Evolutionary conservation across 2,888 invertebrate species (phyloP).

Genomic region (Cataglyphis rosenhaueri): DNA sequence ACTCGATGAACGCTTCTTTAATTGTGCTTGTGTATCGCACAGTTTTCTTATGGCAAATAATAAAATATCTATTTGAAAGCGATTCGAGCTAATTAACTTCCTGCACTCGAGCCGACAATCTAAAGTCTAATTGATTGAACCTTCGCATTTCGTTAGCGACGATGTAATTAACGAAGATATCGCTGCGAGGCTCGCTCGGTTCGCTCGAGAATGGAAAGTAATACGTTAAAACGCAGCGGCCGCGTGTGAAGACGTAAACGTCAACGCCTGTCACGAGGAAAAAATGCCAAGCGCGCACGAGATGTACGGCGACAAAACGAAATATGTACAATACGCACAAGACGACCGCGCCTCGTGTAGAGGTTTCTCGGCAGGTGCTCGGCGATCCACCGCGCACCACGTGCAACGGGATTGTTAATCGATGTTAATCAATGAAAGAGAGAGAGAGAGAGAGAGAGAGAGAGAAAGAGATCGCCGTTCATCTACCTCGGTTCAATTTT

Average conservation of each 20-base stretch:
- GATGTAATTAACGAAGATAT: slow-evolving; percentile 13
- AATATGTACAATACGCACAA: slow-evolving; percentile 43
- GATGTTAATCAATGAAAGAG: slow-evolving; percentile 30
- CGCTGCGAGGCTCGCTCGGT: background rate
- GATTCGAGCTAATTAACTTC: background rate
- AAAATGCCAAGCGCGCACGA: slow-evolving; percentile 35
- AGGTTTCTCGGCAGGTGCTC: slow-evolving; percentile 59
- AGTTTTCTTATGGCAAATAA: background rate
- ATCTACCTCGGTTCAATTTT: slow-evolving; percentile 65
- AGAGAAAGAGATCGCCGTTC: slow-evolving; percentile 55
- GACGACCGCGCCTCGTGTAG: background rate
- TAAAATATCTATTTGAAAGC: background rate
- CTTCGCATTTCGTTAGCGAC: background rate
- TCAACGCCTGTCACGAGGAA: slow-evolving; percentile 48
- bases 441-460: background rate
- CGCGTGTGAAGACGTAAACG: slow-evolving; percentile 47
- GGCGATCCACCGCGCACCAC: slow-evolving; percentile 9
- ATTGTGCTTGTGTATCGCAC: background rate
- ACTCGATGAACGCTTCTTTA: background rate
- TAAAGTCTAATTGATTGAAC: no score
- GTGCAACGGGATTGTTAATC: slow-evolving; percentile 42
- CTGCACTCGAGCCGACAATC: background rate
- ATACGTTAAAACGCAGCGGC: slow-evolving; percentile 25
- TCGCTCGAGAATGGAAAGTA: slow-evolving; percentile 5
- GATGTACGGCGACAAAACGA: slow-evolving; percentile 39